Percentiles rank a stretch among this genome's conserved stretches.
Evolutionary conservation across 2,113 vertebrate genomes (phyloP).

Genomic region (Garra rufa): DNA sequence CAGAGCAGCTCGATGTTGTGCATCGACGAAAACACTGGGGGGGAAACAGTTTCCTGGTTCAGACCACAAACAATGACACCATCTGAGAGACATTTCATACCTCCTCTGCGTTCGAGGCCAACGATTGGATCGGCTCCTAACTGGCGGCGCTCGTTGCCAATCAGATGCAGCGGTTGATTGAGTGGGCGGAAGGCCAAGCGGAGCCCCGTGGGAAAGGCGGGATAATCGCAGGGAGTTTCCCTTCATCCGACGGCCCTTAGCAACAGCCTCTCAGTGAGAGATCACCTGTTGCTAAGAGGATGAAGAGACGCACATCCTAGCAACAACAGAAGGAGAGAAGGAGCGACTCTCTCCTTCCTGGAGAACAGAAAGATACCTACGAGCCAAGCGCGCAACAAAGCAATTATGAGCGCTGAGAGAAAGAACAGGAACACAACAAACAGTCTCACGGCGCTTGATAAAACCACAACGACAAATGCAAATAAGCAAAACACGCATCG

Average conservation of each 20-base stretch:
- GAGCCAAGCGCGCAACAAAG: not conserved
- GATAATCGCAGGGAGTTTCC: conserved; percentile 45
- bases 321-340: conserved; percentile 48
- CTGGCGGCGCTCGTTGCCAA: not conserved
- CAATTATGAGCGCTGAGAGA: not conserved
- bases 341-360: not conserved
- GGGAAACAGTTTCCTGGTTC: not conserved
- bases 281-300: conserved; percentile 63
- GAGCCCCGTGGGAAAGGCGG: conserved; percentile 41
- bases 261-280: conserved; percentile 58
- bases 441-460: not conserved
- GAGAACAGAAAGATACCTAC: conserved; percentile 10
- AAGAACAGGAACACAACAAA: not conserved
- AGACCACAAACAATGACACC: conserved; percentile 23
- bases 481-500: not conserved
- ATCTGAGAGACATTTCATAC: not conserved
- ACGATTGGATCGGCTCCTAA: not conserved
- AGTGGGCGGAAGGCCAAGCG: conserved; percentile 36
- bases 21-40: conserved; percentile 2
- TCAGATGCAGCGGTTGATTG: conserved; percentile 12
- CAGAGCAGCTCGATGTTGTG: not conserved
- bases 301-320: conserved; percentile 47
- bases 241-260: conserved; percentile 54
- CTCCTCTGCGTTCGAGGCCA: not conserved
- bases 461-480: not conserved